Conservation (phyloP, 2,888 invertebrate species). For the Tipula confusa region DNA sequence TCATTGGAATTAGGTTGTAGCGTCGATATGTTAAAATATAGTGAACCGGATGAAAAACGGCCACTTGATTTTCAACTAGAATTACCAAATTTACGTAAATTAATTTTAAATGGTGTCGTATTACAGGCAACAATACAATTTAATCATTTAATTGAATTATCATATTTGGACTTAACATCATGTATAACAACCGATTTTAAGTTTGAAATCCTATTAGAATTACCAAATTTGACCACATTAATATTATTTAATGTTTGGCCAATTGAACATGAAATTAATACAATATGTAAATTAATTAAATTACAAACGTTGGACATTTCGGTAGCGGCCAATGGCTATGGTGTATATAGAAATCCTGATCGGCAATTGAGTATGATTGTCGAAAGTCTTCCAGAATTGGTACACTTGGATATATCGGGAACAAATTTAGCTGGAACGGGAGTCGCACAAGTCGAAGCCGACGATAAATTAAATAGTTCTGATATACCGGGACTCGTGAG, state of each 20-base stretch:
- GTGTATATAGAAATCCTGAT: slow-evolving; percentile 72
- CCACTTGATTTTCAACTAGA: slow-evolving; percentile 59
- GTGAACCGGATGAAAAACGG: slow-evolving; percentile 50
- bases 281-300: slow-evolving; percentile 56
- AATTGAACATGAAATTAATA: slow-evolving; percentile 50
- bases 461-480: slow-evolving; percentile 50
- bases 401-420: slow-evolving; percentile 89
- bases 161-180: slow-evolving; percentile 47
- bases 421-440: slow-evolving; percentile 91
- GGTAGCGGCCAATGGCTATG: slow-evolving; percentile 63
- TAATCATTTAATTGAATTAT: slow-evolving; percentile 44
- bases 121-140: slow-evolving; percentile 46
- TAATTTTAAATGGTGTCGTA: slow-evolving; percentile 48
- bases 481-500: slow-evolving; percentile 85
- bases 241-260: slow-evolving; percentile 75
- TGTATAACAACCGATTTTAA: slow-evolving; percentile 49
- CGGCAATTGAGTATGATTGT: slow-evolving; percentile 64
- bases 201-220: slow-evolving; percentile 52
- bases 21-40: slow-evolving; percentile 57
- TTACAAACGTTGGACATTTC: slow-evolving; percentile 80
- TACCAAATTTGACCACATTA: slow-evolving; percentile 67
- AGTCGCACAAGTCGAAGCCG: slow-evolving; percentile 56
- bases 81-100: slow-evolving; percentile 47
- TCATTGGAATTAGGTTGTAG: slow-evolving; percentile 68
- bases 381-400: slow-evolving; percentile 65